Percentiles rank a stretch among this genome's conserved stretches.
Conservation (phyloP, 1,140 invertebrate species). For the Diuraphis noxia region DNA sequence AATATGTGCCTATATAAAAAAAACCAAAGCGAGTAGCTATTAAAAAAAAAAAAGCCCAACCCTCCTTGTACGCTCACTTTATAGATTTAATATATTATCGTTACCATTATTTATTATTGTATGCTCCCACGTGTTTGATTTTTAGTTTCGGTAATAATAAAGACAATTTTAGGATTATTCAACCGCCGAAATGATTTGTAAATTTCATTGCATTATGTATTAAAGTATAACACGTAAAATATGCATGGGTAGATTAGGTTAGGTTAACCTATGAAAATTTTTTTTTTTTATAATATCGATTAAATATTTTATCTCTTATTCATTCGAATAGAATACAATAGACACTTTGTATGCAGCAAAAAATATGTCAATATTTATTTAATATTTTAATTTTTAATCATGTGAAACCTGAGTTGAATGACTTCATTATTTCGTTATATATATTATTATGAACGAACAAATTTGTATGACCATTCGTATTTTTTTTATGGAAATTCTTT, state of each 20-base stretch:
- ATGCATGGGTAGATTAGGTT: too few relatives aligned
- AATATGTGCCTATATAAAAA: not conserved
- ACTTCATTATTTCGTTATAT: not conserved
- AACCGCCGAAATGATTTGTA: not conserved
- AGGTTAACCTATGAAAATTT: too few relatives aligned
- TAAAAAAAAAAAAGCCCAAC: conserved; percentile 9
- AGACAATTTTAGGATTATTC: not conserved
- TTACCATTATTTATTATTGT: not conserved
- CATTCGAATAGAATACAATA: not conserved
- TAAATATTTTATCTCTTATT: not conserved
- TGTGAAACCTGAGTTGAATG: not conserved
- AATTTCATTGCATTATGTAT: not conserved
- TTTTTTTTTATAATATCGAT: not conserved
- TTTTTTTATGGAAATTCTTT: not conserved
- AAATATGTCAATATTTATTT: not conserved
- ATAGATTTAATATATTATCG: not conserved
- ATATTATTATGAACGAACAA: not conserved
- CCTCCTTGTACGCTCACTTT: not conserved
- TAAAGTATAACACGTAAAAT: not conserved
- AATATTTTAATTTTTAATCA: not conserved
- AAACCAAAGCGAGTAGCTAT: conserved; percentile 47
- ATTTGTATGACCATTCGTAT: not conserved
- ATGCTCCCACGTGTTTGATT: not conserved
- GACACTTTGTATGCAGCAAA: not conserved
- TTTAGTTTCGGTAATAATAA: not conserved